phyloP scores from a whole-genome alignment of 2,797 vertebrate species.

The Odontamblyopus lacepedii region DNA sequence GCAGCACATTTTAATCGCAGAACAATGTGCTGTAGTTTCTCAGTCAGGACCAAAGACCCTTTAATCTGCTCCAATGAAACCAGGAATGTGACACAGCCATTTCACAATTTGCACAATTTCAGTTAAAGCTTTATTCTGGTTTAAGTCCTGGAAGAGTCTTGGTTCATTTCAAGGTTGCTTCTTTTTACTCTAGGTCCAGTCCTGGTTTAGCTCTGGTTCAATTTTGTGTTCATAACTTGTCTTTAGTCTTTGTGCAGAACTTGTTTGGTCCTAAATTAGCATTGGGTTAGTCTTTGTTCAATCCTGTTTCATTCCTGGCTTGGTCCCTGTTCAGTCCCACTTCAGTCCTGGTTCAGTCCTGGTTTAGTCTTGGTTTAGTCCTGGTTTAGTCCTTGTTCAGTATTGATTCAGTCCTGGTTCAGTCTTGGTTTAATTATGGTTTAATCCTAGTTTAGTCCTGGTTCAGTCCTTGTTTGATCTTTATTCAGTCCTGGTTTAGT shows the following conservation, averaged over 20 bases:
- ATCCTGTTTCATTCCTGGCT: no score
- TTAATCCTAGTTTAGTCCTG: no score
- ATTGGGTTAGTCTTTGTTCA: no score
- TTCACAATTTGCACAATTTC: background rate
- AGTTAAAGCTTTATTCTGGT: background rate
- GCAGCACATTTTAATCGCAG: background rate
- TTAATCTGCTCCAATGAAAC: slow-evolving; percentile 4
- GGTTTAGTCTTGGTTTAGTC: background rate
- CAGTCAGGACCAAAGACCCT: background rate
- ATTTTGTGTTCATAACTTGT: no score
- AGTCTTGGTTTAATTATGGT: background rate
- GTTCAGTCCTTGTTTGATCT: no score
- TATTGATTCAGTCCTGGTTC: background rate
- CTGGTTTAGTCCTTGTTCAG: background rate
- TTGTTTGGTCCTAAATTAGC: no score
- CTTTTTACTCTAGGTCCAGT: no score
- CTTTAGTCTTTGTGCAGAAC: no score
- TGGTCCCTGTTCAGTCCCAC: no score
- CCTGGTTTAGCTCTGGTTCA: background rate
- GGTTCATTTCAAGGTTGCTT: no score
- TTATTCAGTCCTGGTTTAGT: background rate
- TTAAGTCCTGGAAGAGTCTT: background rate
- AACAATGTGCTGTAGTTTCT: background rate
- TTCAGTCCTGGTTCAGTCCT: no score
- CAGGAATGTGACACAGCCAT: background rate